Evolutionary conservation across 2,888 invertebrate genomes (phyloP).

Genomic region (Seira sanloemensis): DNA sequence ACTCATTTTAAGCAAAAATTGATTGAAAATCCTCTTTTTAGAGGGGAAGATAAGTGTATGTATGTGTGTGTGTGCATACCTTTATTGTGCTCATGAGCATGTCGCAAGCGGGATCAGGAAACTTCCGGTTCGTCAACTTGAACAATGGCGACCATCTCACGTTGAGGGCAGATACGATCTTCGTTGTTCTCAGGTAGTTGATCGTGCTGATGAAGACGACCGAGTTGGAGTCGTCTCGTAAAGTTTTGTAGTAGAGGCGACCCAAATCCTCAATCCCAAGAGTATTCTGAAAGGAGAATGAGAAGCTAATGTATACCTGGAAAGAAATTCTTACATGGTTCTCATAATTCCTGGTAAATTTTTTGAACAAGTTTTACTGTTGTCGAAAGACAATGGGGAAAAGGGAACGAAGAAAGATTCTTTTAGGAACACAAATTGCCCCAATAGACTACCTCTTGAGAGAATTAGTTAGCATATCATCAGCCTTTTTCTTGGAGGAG

Average conservation of each 20-base stretch:
- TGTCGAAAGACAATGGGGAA: not conserved
- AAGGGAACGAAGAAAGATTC: not conserved
- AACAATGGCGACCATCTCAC: conserved; percentile 94
- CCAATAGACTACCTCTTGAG: not conserved
- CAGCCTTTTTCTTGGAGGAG: too few relatives aligned
- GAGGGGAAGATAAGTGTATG: too few relatives aligned
- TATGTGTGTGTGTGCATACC: conserved; percentile 76
- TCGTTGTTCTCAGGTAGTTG: conserved; percentile 87
- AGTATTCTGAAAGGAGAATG: conserved; percentile 81
- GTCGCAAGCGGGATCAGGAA: conserved; percentile 67
- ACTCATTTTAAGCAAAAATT: not conserved
- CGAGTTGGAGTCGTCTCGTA: conserved; percentile 91
- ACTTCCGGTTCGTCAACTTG: conserved; percentile 77
- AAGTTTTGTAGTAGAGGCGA: conserved; percentile 93
- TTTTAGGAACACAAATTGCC: not conserved
- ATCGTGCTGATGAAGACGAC: conserved; percentile 88
- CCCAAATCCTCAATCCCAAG: conserved; percentile 95
- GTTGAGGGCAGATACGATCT: conserved; percentile 91
- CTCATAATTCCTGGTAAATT: not conserved
- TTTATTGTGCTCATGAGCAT: conserved; percentile 91
- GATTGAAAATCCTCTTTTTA: too few relatives aligned
- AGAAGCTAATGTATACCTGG: not conserved
- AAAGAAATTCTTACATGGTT: not conserved
- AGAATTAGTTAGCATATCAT: not conserved
- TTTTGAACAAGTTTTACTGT: conserved; percentile 7